Base-by-base conservation (phyloP, 2,113 vertebrate genomes). In the Tinamus guttatus region DNA sequence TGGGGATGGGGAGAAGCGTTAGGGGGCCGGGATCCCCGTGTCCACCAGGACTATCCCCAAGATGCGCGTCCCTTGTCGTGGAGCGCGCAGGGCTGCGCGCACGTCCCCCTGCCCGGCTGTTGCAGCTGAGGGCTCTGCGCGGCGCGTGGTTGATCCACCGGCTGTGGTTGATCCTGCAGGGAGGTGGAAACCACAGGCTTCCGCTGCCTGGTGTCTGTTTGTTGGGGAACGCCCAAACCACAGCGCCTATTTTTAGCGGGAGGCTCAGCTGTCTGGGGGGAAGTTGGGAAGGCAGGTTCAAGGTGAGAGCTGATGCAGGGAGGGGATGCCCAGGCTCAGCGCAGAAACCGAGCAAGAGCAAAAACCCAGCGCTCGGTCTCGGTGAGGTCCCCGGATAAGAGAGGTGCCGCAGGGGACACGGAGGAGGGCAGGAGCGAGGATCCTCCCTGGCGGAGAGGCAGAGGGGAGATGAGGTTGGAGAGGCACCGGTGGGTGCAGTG, bases 401-500 rank as follows among this genome's bases (percentile, higher is more conserved):
- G 87, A 81, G 51, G 68, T 71, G 87, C 41, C 2, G 34, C 7
- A 5, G 67, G 69, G 52, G 28, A 25, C 1, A 1, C n/a, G 13
- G 20, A 84, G 67, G 36, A 79, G 65, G 49, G 47, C 59, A 71
- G 63, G 19, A 19, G 11, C 41, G 3, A 81, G 34, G 3, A 22
- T 18, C 17, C 3, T 49, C 47, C 19, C 47, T 13, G 73, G 36
- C 7, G 67, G 75, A 78, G 86, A 80, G 47, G 32, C 64, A 79
- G 41, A 90, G 84, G 87, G 87, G 70, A 87, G 78, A 95, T 91
- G 91, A 94, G 79, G 90, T 95, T 91, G 96, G 89, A 77, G 95
- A 96, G 89, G 85, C 83, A 24, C 51, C 86, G 40, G 18, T 65
- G 93, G 90, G 88, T 88, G 93, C 90, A 82, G 89, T 65, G 40